Percentiles rank a stretch among this genome's conserved stretches.
Evolutionary conservation across 2,888 invertebrate genomes (phyloP).

Genomic region (Myathropa florea): DNA sequence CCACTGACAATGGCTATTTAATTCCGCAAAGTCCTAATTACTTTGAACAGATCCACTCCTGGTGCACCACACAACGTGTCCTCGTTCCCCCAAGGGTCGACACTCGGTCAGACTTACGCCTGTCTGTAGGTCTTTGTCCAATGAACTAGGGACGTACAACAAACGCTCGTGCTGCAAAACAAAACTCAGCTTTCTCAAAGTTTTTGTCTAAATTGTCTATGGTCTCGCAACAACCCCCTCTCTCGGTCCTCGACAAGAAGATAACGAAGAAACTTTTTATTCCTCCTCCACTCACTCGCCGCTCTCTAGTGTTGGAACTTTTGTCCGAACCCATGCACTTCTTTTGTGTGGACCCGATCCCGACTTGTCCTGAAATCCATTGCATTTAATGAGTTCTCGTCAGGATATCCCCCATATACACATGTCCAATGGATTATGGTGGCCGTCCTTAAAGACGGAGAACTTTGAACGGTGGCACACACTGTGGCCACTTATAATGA

Average conservation of each 20-base stretch:
- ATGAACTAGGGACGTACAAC: not conserved
- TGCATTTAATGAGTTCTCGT: slow-evolving; percentile 62
- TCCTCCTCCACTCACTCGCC: not conserved
- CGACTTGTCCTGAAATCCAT: slow-evolving; percentile 11
- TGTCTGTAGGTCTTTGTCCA: slow-evolving; percentile 3
- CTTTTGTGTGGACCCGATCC: slow-evolving; percentile 33
- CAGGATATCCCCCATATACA: slow-evolving; percentile 41
- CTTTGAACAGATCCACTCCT: slow-evolving; percentile 33
- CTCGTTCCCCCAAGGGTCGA: not conserved
- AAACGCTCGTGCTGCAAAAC: no score
- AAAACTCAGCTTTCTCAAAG: no score
- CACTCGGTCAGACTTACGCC: slow-evolving; percentile 11
- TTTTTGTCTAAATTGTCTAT: not conserved
- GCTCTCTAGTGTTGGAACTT: slow-evolving; percentile 11
- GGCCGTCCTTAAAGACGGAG: slow-evolving; percentile 43
- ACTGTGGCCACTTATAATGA: not conserved
- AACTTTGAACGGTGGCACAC: slow-evolving; percentile 41
- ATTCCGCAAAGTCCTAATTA: slow-evolving; percentile 55
- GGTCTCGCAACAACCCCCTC: not conserved
- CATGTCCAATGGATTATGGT: slow-evolving; percentile 54
- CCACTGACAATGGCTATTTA: slow-evolving; percentile 28
- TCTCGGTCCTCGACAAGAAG: not conserved
- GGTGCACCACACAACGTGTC: slow-evolving; percentile 4
- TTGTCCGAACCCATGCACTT: slow-evolving; percentile 44
- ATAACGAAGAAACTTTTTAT: slow-evolving; percentile 15